These are phyloP conservation scores for Oryctolagus cuniculus DNA, from an alignment of 2,113 vertebrate species.

Conservation along the genomic window DNA sequence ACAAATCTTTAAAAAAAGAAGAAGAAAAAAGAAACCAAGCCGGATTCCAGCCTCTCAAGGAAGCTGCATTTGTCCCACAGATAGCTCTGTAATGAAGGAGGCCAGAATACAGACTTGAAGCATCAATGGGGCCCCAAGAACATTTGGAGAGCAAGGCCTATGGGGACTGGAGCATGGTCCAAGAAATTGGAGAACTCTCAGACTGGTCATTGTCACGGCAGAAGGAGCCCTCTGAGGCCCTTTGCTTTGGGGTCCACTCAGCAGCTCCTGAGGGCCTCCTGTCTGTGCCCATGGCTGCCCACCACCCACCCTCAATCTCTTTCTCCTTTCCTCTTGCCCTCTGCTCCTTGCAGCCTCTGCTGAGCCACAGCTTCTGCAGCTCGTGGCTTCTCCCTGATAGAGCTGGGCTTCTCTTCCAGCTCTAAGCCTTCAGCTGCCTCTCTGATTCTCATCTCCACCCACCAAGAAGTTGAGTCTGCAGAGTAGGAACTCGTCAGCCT, in stretches of 20 bases:
- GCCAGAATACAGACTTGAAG: background rate
- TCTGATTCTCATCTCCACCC: background rate
- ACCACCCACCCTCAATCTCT: background rate
- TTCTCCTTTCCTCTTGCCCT: background rate
- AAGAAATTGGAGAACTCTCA: background rate
- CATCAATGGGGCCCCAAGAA: background rate
- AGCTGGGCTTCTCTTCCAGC: background rate
- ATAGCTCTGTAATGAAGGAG: background rate
- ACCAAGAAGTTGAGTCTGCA: too few relatives aligned
- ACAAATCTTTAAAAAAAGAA: too few relatives aligned
- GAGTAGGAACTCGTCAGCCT: too few relatives aligned
- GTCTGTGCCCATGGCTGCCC: background rate
- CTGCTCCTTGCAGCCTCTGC: background rate
- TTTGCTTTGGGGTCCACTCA: background rate
- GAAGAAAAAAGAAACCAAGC: too few relatives aligned
- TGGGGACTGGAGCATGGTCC: background rate
- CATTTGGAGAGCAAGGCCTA: background rate
- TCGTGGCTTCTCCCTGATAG: background rate
- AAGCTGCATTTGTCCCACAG: background rate
- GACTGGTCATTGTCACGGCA: background rate
- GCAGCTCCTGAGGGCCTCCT: too few relatives aligned
- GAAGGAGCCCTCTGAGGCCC: background rate
- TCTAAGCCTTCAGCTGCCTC: background rate
- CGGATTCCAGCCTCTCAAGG: too few relatives aligned
- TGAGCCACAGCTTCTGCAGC: background rate